Evolutionary conservation across 2,888 invertebrate species (phyloP).

Genomic region (Eupithecia tripunctaria): DNA sequence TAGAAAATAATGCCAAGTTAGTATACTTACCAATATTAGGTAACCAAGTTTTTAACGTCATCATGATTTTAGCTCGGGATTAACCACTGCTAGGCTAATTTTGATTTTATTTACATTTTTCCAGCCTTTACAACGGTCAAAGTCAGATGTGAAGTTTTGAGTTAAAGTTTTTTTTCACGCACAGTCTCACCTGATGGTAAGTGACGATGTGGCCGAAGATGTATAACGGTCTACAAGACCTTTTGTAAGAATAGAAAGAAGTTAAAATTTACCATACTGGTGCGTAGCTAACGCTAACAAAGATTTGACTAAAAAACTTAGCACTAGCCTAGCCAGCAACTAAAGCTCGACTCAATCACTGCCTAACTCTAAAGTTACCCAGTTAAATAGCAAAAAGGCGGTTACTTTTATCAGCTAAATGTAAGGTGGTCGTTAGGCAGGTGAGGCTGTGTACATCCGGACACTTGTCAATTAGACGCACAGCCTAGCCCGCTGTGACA

Average conservation of each 20-base stretch:
- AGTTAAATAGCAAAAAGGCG: conserved; percentile 29
- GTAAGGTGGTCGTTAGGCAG: conserved; percentile 59
- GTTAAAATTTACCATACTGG: background rate
- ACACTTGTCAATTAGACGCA: conserved; percentile 76
- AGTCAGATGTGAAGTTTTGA: background rate
- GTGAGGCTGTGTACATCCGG: conserved; percentile 63
- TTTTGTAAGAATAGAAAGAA: background rate
- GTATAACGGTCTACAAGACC: background rate
- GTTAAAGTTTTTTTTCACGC: background rate
- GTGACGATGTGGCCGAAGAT: background rate
- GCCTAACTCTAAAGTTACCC: conserved; percentile 5
- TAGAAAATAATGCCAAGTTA: no score
- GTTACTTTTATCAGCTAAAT: conserved; percentile 34
- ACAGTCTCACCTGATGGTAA: background rate
- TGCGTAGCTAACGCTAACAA: background rate
- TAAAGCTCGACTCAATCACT: conserved; percentile 10
- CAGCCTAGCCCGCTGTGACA: conserved; percentile 62
- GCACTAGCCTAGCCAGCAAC: background rate
- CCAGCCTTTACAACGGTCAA: background rate
- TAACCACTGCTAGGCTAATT: background rate
- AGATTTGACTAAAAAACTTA: background rate
- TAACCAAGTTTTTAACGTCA: background rate
- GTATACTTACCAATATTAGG: no score
- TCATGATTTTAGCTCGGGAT: background rate
- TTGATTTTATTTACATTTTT: background rate